These are phyloP conservation scores for Leptodactylus fallax DNA, from an alignment of 2,797 vertebrate genomes.

Conservation along the genomic window DNA sequence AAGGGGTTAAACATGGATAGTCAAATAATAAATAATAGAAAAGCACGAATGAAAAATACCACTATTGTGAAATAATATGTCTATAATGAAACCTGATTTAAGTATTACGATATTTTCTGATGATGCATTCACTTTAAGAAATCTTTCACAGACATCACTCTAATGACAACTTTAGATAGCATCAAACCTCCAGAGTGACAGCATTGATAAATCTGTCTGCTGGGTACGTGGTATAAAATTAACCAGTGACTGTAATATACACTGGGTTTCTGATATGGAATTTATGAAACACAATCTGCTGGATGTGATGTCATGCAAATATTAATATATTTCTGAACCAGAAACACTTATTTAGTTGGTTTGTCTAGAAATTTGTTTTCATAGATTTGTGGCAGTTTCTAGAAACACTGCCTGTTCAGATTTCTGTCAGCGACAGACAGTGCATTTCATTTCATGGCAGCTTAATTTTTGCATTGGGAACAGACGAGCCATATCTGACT, in stretches of 20 bases:
- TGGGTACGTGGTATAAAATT: not conserved
- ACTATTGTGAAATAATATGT: not conserved
- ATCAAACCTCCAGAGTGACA: not conserved
- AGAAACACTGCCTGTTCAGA: conserved; percentile 30
- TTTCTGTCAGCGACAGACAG: conserved; percentile 32
- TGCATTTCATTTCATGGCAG: conserved; percentile 59
- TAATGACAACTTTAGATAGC: not conserved
- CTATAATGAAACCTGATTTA: not conserved
- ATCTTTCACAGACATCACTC: not conserved
- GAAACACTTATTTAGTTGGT: conserved; percentile 14
- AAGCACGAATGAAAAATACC: not conserved
- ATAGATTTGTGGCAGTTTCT: conserved; percentile 42
- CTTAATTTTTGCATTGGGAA: conserved; percentile 52
- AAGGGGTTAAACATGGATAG: not conserved
- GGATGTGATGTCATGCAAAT: conserved; percentile 26
- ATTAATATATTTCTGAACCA: not conserved
- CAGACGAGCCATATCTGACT: conserved; percentile 43
- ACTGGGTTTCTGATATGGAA: not conserved
- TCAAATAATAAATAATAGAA: not conserved
- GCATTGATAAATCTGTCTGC: conserved; percentile 1
- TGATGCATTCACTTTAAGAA: not conserved
- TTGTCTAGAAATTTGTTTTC: conserved; percentile 42
- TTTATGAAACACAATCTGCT: not conserved
- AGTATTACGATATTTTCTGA: not conserved
- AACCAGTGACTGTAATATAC: not conserved